Conservation (phyloP, 2,113 vertebrate genomes). For the Henicopernis longicauda region DNA sequence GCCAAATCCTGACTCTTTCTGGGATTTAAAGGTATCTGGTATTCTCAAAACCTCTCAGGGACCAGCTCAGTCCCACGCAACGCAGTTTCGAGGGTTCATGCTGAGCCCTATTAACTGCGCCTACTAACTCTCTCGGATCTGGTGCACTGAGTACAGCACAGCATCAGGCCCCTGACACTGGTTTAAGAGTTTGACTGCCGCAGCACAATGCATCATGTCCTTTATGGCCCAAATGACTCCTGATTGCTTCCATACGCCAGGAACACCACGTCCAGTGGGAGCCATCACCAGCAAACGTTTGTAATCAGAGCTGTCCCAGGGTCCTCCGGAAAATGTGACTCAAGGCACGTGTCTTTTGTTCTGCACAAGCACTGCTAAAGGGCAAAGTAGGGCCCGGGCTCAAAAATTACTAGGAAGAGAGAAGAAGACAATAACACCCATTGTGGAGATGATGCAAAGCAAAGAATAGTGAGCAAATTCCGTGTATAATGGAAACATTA, state of each 20-base stretch:
- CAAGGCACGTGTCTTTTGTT: constrained; percentile 21
- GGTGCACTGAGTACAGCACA: not conserved
- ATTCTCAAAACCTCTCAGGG: not conserved
- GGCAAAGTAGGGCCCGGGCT: not conserved
- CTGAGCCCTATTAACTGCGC: not conserved
- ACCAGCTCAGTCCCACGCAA: not conserved
- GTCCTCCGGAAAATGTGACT: constrained; percentile 15
- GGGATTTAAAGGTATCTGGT: not conserved
- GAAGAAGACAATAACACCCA: constrained; percentile 20
- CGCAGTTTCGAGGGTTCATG: not conserved
- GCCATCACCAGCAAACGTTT: not conserved
- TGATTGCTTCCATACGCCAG: constrained; percentile 54
- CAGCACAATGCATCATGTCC: not conserved
- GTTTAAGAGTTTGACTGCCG: not conserved
- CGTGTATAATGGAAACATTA: not conserved
- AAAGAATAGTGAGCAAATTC: not conserved
- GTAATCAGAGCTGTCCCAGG: constrained; percentile 37
- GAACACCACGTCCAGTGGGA: not conserved
- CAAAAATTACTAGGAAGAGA: not conserved
- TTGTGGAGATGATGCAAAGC: not conserved
- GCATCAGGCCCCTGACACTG: not conserved
- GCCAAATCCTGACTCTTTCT: not conserved
- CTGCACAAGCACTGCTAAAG: not conserved
- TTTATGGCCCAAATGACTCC: not conserved
- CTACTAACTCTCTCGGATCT: not conserved